Evolutionary conservation across 1,140 invertebrate genomes (phyloP).

Genomic region (Pararge aegeria): DNA sequence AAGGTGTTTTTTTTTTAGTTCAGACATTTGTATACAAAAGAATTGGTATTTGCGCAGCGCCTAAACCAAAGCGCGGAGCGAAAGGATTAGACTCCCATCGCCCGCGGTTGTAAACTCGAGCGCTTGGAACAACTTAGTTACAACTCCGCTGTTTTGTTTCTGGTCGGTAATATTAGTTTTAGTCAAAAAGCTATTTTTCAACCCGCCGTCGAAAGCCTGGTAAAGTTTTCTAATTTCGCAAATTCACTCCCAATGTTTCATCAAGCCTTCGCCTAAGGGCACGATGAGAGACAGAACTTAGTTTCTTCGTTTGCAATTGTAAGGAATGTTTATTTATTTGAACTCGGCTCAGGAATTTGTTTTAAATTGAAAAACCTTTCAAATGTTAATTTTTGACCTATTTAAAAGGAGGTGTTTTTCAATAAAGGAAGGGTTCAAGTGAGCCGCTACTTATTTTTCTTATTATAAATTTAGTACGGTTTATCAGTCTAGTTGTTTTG

Average conservation of each 20-base stretch:
- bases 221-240: constrained; percentile 77
- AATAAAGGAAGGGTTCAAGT: too few species aligned
- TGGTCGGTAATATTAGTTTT: constrained; percentile 73
- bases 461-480: too few species aligned
- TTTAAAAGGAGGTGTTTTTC: neutral
- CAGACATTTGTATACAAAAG: too few species aligned
- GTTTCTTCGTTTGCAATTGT: constrained; percentile 9
- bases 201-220: constrained; percentile 66
- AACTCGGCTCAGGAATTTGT: neutral
- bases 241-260: constrained; percentile 65
- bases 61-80: constrained; percentile 44
- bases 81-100: constrained; percentile 42
- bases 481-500: too few species aligned
- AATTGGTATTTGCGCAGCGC: too few species aligned
- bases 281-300: constrained; percentile 40
- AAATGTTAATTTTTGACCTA: neutral
- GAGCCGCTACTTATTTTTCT: too few species aligned
- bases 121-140: constrained; percentile 71
- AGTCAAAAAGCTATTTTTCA: constrained; percentile 78
- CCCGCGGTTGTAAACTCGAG: constrained; percentile 64
- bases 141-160: constrained; percentile 74
- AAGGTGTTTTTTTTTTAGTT: too few species aligned
- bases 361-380: neutral
- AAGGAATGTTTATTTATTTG: neutral
- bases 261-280: constrained; percentile 39